phyloP scores from a whole-genome alignment of 2,888 invertebrate species.

The Drosophila sordidapex region DNA sequence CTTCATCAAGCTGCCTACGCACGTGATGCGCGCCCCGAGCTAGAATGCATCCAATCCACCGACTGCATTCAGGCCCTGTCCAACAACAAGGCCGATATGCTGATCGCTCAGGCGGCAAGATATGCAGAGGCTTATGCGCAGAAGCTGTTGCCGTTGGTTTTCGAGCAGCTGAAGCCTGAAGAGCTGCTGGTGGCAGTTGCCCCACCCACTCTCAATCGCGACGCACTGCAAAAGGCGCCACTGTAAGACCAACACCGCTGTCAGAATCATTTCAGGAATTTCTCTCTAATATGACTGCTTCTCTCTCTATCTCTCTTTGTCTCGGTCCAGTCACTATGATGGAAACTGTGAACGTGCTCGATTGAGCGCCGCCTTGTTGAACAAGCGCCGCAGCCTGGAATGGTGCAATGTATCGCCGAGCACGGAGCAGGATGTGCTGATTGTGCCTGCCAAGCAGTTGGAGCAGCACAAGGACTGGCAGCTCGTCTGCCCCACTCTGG shows the following conservation, averaged over 20 bases:
- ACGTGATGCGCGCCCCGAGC: constrained; percentile 91
- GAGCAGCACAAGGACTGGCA: constrained; percentile 80
- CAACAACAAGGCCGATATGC: constrained; percentile 78
- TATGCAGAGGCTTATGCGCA: constrained; percentile 74
- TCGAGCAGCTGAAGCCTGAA: constrained; percentile 75
- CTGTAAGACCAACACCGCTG: constrained; percentile 71
- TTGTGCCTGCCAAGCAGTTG: constrained; percentile 80
- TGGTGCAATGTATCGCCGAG: constrained; percentile 74
- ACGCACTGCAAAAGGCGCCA: constrained; percentile 73
- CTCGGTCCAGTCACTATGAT: constrained; percentile 76
- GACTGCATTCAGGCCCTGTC: constrained; percentile 84
- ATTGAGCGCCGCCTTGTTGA: constrained; percentile 81
- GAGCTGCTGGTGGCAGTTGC: constrained; percentile 82
- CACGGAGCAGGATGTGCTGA: constrained; percentile 72
- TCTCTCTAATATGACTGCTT: background rate
- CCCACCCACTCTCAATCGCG: constrained; percentile 73
- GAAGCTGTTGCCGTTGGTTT: constrained; percentile 81
- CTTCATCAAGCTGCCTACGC: constrained; percentile 91
- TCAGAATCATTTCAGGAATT: background rate
- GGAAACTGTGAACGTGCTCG: constrained; percentile 74
- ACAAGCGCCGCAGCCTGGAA: constrained; percentile 78
- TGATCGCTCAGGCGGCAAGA: constrained; percentile 60
- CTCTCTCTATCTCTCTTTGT: background rate
- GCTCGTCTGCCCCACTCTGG: constrained; percentile 82
- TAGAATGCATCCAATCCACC: constrained; percentile 90